phyloP scores from a whole-genome alignment of 2,797 vertebrate genomes.

The Oryzias sinensis region DNA sequence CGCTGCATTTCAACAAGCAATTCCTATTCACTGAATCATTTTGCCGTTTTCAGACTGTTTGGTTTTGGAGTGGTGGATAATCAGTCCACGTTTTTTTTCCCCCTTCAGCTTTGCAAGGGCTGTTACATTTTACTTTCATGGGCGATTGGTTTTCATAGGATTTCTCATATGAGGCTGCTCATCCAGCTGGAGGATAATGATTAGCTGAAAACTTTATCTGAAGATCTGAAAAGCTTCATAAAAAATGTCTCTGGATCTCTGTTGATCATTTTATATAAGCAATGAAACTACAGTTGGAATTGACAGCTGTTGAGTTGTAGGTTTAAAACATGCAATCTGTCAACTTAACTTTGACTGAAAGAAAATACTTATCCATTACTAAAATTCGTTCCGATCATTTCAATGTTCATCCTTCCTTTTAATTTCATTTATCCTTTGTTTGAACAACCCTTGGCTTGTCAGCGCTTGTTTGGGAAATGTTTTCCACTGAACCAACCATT shows the following conservation, averaged over 20 bases:
- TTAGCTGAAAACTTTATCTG: constrained; percentile 19
- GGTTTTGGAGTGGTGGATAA: constrained; percentile 17
- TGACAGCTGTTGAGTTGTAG: too few species aligned
- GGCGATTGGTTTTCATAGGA: constrained; percentile 1
- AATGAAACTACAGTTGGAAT: too few species aligned
- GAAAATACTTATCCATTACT: too few species aligned
- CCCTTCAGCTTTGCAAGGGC: constrained; percentile 10
- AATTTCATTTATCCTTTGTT: constrained; percentile 13
- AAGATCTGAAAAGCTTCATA: neutral
- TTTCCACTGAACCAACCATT: constrained; percentile 15
- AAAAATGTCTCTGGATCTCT: neutral
- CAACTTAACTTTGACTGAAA: too few species aligned
- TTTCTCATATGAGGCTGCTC: constrained; percentile 28
- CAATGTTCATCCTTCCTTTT: neutral
- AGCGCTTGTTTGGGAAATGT: constrained; percentile 23
- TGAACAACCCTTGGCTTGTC: constrained; percentile 1
- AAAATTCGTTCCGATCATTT: neutral
- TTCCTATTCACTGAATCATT: constrained; percentile 26
- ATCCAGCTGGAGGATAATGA: constrained; percentile 30
- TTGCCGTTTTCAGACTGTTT: constrained; percentile 29
- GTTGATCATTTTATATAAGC: neutral
- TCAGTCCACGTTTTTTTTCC: constrained; percentile 8
- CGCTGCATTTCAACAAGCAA: constrained; percentile 31
- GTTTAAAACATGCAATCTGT: too few species aligned
- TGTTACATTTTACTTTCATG: constrained; percentile 29